These are phyloP conservation scores for Lasioglossum figueresi DNA, from an alignment of 2,888 invertebrate genomes.

Conservation along the genomic window DNA sequence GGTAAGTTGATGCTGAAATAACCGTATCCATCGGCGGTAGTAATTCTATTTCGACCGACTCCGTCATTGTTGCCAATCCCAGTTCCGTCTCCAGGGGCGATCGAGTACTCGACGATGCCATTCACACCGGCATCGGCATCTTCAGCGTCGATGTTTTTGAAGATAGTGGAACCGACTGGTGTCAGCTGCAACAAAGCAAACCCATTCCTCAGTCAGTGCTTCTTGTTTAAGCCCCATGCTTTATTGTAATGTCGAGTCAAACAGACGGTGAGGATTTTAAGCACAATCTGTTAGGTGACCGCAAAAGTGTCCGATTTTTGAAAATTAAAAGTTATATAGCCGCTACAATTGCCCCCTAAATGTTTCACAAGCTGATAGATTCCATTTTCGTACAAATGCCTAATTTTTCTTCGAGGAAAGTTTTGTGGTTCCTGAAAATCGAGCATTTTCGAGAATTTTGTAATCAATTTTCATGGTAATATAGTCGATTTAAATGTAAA, in stretches of 20 bases:
- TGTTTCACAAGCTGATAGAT: too few species aligned
- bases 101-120: conserved; percentile 94
- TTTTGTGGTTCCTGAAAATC: too few species aligned
- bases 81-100: conserved; percentile 88
- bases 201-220: not conserved
- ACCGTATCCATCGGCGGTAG: conserved; percentile 91
- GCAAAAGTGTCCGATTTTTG: not conserved
- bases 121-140: conserved; percentile 95
- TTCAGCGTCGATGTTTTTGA: conserved; percentile 91
- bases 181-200: conserved; percentile 88
- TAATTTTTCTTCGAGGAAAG: too few species aligned
- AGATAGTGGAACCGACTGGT: conserved; percentile 93
- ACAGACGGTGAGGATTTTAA: not conserved
- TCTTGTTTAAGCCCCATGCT: not conserved
- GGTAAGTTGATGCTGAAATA: conserved; percentile 94
- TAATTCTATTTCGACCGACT: conserved; percentile 85
- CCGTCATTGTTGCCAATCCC: conserved; percentile 86
- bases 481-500: too few species aligned
- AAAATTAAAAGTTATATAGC: too few species aligned
- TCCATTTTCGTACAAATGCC: too few species aligned
- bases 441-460: too few species aligned
- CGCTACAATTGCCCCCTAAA: too few species aligned
- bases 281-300: not conserved
- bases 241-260: not conserved
- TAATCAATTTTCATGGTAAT: too few species aligned